Conservation (phyloP, 2,113 vertebrate genomes). For the Tenrec ecaudatus region DNA sequence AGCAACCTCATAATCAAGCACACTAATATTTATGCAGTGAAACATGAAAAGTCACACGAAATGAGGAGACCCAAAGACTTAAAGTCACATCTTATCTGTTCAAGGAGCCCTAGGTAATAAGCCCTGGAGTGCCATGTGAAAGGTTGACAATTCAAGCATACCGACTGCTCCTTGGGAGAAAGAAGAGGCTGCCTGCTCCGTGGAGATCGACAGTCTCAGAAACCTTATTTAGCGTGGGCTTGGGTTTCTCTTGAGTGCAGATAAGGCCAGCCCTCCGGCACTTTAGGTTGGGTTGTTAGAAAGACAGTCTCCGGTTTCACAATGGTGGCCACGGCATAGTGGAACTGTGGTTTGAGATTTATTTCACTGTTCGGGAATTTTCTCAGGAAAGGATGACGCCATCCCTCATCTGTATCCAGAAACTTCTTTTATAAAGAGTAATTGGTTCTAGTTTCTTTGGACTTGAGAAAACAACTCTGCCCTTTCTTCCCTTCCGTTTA, state of each 20-base stretch:
- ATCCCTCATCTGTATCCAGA: neutral
- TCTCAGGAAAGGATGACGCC: neutral
- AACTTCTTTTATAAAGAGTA: neutral
- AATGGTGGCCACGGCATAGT: neutral
- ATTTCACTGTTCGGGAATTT: neutral
- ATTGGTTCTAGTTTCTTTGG: conserved; percentile 8
- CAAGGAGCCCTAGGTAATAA: no score
- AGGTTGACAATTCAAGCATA: no score
- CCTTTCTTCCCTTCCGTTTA: neutral
- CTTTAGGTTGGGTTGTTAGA: neutral
- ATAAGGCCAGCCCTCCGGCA: no score
- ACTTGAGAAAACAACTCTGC: neutral
- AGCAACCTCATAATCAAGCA: conserved; percentile 41
- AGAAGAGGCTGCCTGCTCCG: no score
- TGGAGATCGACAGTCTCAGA: no score
- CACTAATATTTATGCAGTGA: neutral
- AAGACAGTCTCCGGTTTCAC: neutral
- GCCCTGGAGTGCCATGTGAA: no score
- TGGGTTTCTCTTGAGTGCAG: no score
- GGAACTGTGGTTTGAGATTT: neutral
- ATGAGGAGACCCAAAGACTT: conserved; percentile 2
- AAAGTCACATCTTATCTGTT: conserved; percentile 26
- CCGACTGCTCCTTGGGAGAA: no score
- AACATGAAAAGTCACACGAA: neutral
- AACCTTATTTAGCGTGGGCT: no score